These are phyloP conservation scores for Busseola fusca DNA, from an alignment of 2,888 invertebrate genomes.

Conservation along the genomic window DNA sequence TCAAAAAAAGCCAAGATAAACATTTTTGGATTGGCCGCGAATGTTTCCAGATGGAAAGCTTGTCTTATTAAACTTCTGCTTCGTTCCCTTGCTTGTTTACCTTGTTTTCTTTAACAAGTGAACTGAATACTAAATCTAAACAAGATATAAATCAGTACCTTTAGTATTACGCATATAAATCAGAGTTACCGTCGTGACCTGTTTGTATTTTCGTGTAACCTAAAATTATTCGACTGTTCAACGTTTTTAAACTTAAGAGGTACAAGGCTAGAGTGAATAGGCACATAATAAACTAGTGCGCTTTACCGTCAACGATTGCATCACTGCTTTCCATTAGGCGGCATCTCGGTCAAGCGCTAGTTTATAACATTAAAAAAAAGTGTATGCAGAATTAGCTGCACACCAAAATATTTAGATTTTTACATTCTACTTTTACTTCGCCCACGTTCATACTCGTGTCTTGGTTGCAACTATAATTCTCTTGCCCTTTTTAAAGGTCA, in stretches of 20 bases:
- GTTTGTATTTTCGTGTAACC: conserved; percentile 2
- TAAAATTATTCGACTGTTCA: not conserved
- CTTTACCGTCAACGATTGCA: too few relatives aligned
- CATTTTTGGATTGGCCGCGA: not conserved
- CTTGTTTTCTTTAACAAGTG: conserved; percentile 18
- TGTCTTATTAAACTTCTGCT: conserved; percentile 32
- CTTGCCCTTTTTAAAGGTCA: not conserved
- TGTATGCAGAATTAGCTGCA: not conserved
- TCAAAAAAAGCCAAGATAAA: conserved; percentile 2
- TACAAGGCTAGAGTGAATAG: too few relatives aligned
- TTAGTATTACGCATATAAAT: conserved; percentile 28
- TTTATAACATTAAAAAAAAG: too few relatives aligned
- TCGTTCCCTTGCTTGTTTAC: conserved; percentile 35
- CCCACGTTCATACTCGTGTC: not conserved
- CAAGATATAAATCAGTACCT: conserved; percentile 42
- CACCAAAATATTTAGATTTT: not conserved
- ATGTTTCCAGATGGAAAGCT: conserved; percentile 13
- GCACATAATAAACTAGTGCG: too few relatives aligned
- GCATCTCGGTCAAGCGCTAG: too few relatives aligned
- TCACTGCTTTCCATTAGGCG: too few relatives aligned
- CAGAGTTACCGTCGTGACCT: conserved; percentile 38
- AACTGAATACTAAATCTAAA: conserved; percentile 44
- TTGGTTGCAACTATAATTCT: not conserved
- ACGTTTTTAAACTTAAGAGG: too few relatives aligned
- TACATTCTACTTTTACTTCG: not conserved